phyloP scores from a whole-genome alignment of 2,113 vertebrate species.

The Bos indicus region DNA sequence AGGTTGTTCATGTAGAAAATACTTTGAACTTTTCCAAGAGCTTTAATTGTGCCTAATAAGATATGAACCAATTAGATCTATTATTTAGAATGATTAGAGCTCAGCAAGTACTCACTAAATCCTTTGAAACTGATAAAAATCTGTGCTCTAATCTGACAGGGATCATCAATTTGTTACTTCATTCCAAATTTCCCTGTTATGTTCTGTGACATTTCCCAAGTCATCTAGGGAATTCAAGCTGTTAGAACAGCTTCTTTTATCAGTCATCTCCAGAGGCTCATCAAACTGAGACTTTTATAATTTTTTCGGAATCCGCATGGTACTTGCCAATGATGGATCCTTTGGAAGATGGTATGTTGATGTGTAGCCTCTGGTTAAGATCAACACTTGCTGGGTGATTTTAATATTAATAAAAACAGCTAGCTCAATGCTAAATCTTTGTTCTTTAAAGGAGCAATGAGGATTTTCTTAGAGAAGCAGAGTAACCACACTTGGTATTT shows the following conservation, averaged over 20 bases:
- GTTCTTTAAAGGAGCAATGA: not conserved
- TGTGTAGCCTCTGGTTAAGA: not conserved
- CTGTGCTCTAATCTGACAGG: not conserved
- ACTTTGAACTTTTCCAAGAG: constrained; percentile 40
- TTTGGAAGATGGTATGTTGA: not conserved
- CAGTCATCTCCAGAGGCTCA: not conserved
- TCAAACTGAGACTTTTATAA: not conserved
- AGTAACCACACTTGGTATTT: not conserved
- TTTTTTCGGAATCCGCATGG: not conserved
- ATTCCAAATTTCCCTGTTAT: not conserved
- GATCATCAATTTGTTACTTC: not conserved
- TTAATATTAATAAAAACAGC: constrained; percentile 4
- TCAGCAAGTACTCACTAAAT: not conserved
- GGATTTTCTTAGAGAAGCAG: not conserved
- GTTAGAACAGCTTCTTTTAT: constrained; percentile 21
- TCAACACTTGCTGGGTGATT: not conserved
- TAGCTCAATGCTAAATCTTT: not conserved
- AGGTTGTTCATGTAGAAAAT: not conserved
- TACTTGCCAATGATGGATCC: not conserved
- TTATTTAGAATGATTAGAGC: constrained; percentile 41
- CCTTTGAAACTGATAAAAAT: constrained; percentile 50
- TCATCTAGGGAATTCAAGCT: not conserved
- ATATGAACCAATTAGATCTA: constrained; percentile 10
- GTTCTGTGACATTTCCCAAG: constrained; percentile 33
- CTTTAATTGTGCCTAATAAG: constrained; percentile 40